Base-by-base conservation (phyloP, 1,140 invertebrate species). In the Zaprionus lachaisei region DNA sequence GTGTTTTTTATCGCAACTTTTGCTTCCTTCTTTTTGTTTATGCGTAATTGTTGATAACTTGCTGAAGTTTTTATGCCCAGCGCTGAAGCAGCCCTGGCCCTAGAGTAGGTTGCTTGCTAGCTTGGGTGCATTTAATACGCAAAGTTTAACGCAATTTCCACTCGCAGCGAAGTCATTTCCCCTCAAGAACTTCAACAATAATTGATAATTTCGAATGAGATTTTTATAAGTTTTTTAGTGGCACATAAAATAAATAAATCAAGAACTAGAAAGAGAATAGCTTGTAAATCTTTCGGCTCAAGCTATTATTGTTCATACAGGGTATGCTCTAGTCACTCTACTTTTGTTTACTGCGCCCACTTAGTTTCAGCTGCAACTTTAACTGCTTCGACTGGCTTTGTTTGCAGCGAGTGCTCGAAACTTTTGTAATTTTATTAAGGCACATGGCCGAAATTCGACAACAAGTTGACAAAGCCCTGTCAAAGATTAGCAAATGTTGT, bases 11-110 rank as follows among this genome's bases (percentile, higher is more conserved):
- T 72, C 47, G 57, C 81, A 89, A 89, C 69, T 87, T 81, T 72
- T 64, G 66, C 28, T 65, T 64, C 14, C 31, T 77, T 58, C 56
- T 77, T 79, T 79, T 81, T 83, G 77, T 83, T 86, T 83, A 83
- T 87, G 83, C 80, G 72, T 87, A 87, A 87, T 87, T 87, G 80
- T 89, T 87, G 84, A 89, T 89, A 81, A 84, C 72, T 87, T 83
- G 73, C 71, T 57, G 67, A 87, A 83, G 64, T 87, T 87, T 73
- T 79, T 44, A 77, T 83, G 57, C 20, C 47, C 22, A 12, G 17
- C 20, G 12, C 20, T 22, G 47, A 4, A 4, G 4, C 20, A 14
- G 20, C 26, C 26, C 7, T 9, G 5, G 17, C 2, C n/a, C 26
- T 28, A 6, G 26, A 20, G 41, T n/a, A 20, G 11, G 47, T 22